A percentile compares a stretch with the other conserved stretches of the same genome.
Conservation (phyloP, 2,888 invertebrate species). For the Slavum lentiscoides region DNA sequence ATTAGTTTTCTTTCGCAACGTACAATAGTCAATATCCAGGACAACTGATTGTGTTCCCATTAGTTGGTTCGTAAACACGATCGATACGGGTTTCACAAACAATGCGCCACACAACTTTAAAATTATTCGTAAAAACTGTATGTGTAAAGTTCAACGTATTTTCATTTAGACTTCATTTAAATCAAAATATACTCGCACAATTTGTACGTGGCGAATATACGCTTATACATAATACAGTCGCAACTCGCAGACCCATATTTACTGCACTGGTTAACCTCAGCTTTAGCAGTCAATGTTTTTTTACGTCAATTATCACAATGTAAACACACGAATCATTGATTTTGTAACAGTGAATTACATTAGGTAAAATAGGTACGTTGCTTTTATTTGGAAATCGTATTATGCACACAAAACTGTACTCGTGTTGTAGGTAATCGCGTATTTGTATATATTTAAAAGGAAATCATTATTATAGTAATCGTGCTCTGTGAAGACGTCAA, state of each 20-base stretch:
- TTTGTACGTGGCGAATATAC: not conserved
- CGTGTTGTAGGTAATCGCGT: not conserved
- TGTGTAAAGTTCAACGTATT: not conserved
- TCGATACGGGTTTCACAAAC: not conserved
- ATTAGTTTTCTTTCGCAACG: no score
- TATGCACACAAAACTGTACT: not conserved
- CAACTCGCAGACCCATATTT: not conserved
- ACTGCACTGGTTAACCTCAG: not conserved
- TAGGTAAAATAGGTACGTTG: not conserved
- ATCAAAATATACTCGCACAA: not conserved
- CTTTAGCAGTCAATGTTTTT: not conserved
- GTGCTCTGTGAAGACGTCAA: not conserved
- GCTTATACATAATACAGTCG: no score
- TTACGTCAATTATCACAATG: not conserved
- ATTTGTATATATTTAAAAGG: not conserved
- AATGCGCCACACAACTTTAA: not conserved
- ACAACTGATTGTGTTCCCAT: not conserved
- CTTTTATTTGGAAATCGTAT: not conserved
- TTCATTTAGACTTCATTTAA: not conserved
- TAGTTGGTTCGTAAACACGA: not conserved
- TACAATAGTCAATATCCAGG: no score
- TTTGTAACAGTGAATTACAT: not conserved
- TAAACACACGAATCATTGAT: not conserved
- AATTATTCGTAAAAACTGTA: not conserved
- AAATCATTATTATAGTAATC: slow-evolving; percentile 10